A percentile compares a stretch with the other conserved stretches of the same genome.
These are phyloP conservation scores for Euwallacea similis DNA, from an alignment of 1,140 invertebrate species.

Conservation along the genomic window DNA sequence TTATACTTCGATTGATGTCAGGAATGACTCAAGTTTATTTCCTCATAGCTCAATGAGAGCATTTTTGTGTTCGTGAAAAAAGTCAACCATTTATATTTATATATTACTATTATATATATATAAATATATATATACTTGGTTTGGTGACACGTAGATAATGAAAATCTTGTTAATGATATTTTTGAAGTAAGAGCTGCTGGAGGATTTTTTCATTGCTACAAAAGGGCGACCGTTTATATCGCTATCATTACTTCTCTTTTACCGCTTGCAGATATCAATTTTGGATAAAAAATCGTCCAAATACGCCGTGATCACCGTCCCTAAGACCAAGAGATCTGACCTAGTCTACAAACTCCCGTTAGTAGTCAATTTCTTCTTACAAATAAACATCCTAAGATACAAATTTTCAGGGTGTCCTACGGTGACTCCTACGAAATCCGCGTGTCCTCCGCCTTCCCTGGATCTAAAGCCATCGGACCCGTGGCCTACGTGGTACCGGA, in stretches of 20 bases:
- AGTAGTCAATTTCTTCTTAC: slow-evolving; percentile 3
- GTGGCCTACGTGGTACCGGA: slow-evolving; percentile 41
- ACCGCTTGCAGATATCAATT: slow-evolving; percentile 29
- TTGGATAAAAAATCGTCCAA: slow-evolving; percentile 20
- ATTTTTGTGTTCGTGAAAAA: too few relatives aligned
- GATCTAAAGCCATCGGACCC: slow-evolving; percentile 36
- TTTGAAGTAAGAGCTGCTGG: too few relatives aligned
- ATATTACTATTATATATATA: too few relatives aligned
- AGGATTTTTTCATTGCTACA: background rate
- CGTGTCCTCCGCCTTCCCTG: slow-evolving; percentile 42
- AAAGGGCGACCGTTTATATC: background rate
- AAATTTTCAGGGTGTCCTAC: slow-evolving; percentile 29
- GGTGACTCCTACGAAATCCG: slow-evolving; percentile 40
- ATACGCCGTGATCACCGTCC: slow-evolving; percentile 31
- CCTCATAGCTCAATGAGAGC: too few relatives aligned
- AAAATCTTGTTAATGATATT: too few relatives aligned
- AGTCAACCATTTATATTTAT: too few relatives aligned
- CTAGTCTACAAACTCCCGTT: slow-evolving; percentile 24
- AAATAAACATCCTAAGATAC: background rate
- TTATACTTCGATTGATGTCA: too few relatives aligned
- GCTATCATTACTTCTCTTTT: background rate
- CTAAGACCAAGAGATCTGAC: slow-evolving; percentile 26
- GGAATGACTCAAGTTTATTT: too few relatives aligned
- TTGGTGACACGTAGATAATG: too few relatives aligned
- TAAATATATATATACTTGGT: too few relatives aligned